These are phyloP conservation scores for Drosophila tristis DNA, from an alignment of 1,140 invertebrate genomes.

Conservation along the genomic window DNA sequence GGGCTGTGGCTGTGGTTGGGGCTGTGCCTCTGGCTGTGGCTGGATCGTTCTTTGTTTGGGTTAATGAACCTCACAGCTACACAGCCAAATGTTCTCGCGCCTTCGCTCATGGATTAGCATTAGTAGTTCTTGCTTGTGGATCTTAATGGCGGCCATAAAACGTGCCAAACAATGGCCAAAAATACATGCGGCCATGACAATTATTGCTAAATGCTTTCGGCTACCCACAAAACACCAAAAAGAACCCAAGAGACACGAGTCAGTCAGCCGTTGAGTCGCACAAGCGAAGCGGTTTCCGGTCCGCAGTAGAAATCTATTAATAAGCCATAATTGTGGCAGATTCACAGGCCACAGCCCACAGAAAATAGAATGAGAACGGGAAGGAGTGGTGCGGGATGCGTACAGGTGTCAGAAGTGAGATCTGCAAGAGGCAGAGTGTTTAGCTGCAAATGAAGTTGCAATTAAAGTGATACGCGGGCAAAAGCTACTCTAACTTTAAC, in stretches of 20 bases:
- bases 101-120: conserved; percentile 32
- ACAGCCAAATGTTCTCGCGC: too few relatives aligned
- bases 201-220: conserved; percentile 74
- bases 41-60: conserved; percentile 13
- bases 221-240: conserved; percentile 40
- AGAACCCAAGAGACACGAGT: neutral
- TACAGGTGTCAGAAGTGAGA: too few relatives aligned
- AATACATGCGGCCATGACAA: conserved; percentile 52
- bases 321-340: conserved; percentile 36
- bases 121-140: conserved; percentile 1
- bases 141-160: conserved; percentile 55
- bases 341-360: conserved; percentile 1
- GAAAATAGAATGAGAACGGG: too few relatives aligned
- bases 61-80: conserved; percentile 61
- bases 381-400: too few relatives aligned
- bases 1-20: neutral
- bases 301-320: conserved; percentile 26
- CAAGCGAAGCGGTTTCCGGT: conserved; percentile 32
- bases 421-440: too few relatives aligned
- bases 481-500: too few relatives aligned
- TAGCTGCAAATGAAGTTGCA: too few relatives aligned
- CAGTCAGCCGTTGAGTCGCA: neutral
- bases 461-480: too few relatives aligned
- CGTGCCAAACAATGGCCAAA: conserved; percentile 55
- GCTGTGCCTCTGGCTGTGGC: too few relatives aligned